Base-by-base conservation (phyloP, 2,888 invertebrate genomes). In the Nesidiocoris tenuis region DNA sequence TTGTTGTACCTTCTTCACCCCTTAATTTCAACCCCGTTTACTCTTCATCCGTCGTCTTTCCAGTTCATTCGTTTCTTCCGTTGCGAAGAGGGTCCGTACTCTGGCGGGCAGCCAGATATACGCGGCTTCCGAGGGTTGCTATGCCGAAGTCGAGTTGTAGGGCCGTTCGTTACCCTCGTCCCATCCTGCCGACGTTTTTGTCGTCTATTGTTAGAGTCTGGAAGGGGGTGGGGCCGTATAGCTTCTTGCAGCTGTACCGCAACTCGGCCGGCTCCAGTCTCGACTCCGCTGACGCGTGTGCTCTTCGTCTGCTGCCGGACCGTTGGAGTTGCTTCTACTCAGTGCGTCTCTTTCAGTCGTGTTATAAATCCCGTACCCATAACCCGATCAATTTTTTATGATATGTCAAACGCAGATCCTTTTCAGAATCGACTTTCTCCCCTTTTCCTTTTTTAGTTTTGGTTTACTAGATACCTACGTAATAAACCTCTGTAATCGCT, bases 121-220 rank as follows among this genome's bases (percentile, higher is more conserved):
- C 57, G 24, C 70, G n/a, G 39, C 39, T 39, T 39, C 39, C 39
- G 3, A 25, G 65, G 70, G 59, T 70, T 23, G 39, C 39, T 39
- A 39, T 39, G 39, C 12, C 39, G 70, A 61, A 70, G 59, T 70
- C 70, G 39, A 59, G 59, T 57, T 39, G 3, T 39, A 39, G 39
- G 59, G 70, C 59, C 61, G 70, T 70, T 59, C 70, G 70, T 70
- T 70, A 59, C 59, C 25, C 70, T 39, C 70, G 59, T 24, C 70
- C 24, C 65, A 16, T n/a, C 17, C 39, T 64, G 24, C 19, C 25
- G 16, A n/a, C 18, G 17, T 63, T 67, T 67, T 70, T 67, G 55
- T 39, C 39, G 39, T 56, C 67, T 67, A 67, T 67, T 70, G 70
- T 70, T 61, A 70, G 70, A 19, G 54, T 18, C 18, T 17, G 22